Conservation (phyloP, 2,113 vertebrate genomes). For the Atrichornis clamosus region DNA sequence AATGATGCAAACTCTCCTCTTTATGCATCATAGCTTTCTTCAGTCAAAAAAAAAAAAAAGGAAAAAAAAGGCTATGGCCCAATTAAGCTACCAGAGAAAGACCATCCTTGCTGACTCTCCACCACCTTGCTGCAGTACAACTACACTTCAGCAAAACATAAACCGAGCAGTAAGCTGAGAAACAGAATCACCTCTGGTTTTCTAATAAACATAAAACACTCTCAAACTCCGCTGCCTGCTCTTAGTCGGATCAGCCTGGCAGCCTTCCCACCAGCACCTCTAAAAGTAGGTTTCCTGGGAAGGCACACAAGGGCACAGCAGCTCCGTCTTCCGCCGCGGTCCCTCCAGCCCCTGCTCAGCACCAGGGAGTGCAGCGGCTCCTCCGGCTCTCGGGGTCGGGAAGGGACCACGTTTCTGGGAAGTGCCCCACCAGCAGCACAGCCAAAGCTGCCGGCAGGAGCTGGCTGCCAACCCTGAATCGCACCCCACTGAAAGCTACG, state of each 20-base stretch:
- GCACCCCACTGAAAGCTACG: not conserved
- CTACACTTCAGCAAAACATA: not conserved
- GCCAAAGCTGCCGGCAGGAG: not conserved
- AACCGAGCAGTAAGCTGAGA: not conserved
- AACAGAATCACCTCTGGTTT: not conserved
- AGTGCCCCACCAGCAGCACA: not conserved
- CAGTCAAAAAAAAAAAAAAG: not conserved
- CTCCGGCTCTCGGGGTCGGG: fast-evolving
- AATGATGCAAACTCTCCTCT: not conserved
- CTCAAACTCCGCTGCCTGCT: not conserved
- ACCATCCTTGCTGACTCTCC: not conserved
- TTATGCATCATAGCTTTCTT: not conserved
- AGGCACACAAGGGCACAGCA: not conserved
- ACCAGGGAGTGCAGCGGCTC: fast-evolving
- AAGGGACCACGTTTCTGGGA: fast-evolving
- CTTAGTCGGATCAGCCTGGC: not conserved
- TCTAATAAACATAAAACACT: not conserved
- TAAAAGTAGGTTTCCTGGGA: not conserved
- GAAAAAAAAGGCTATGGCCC: not conserved
- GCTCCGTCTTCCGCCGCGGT: fast-evolving
- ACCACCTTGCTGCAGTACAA: not conserved
- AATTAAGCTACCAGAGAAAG: not conserved
- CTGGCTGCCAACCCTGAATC: not conserved
- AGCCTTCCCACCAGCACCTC: not conserved
- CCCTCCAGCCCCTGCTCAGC: not conserved